Conservation (phyloP, 53 echinoderm and acorn worm species). For the Patiria pectinifera region DNA sequence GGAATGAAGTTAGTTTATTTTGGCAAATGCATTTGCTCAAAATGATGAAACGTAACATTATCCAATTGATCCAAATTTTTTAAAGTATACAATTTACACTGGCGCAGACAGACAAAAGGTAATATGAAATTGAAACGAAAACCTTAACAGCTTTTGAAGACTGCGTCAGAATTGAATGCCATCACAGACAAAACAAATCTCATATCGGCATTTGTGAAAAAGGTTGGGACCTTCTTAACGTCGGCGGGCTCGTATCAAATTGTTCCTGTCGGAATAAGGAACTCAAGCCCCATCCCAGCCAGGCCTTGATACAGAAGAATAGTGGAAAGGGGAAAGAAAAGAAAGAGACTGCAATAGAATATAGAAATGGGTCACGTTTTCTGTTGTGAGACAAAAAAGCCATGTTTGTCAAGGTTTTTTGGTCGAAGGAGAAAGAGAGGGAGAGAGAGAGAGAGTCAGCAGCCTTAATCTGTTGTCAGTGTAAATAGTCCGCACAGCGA, state of each 20-base stretch:
- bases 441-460: slow-evolving; percentile 27
- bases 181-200: background rate
- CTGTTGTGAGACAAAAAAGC: slow-evolving; percentile 43
- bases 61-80: background rate
- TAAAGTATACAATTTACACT: background rate
- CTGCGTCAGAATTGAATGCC: slow-evolving; percentile 30
- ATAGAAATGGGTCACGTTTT: slow-evolving; percentile 59
- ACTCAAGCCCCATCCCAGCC: slow-evolving; percentile 14
- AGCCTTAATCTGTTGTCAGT: slow-evolving; percentile 58
- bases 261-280: slow-evolving; percentile 19
- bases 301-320: slow-evolving; percentile 28
- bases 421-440: background rate
- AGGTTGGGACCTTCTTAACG: background rate
- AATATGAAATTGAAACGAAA: background rate
- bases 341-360: slow-evolving; percentile 8
- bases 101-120: background rate
- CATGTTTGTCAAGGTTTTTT: slow-evolving; percentile 60
- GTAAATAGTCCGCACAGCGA: slow-evolving; percentile 59
- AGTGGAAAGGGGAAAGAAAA: background rate
- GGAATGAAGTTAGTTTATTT: background rate
- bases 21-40: background rate
- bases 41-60: background rate
- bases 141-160: background rate
- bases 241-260: background rate
- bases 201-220: background rate